A percentile compares a stretch with the other conserved stretches of the same genome.
Evolutionary conservation across 2,113 vertebrate genomes (phyloP).

Genomic region (Synodontis membranacea): DNA sequence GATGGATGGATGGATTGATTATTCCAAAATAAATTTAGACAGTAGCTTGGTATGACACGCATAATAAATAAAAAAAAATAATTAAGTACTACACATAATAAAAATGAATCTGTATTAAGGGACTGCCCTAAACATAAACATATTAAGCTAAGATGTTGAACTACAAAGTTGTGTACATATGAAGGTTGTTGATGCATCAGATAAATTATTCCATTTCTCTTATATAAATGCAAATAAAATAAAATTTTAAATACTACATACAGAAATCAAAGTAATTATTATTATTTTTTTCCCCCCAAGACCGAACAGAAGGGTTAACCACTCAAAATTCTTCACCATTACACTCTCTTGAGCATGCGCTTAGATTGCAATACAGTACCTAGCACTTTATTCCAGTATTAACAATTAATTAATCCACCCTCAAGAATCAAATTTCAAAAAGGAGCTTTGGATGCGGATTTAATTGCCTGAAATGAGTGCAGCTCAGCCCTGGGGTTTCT

Average conservation of each 20-base stretch:
- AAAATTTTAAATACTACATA: background rate
- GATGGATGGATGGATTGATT: too few relatives aligned
- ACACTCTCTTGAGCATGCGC: slow-evolving; percentile 4
- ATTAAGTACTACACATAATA: too few relatives aligned
- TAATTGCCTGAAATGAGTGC: slow-evolving; percentile 56
- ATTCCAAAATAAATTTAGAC: too few relatives aligned
- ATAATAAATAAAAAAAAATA: too few relatives aligned
- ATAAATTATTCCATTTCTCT: too few relatives aligned
- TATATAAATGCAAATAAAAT: background rate
- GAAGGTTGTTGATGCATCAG: too few relatives aligned
- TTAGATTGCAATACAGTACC: slow-evolving; percentile 5
- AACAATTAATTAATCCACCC: slow-evolving; percentile 44
- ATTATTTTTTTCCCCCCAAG: background rate
- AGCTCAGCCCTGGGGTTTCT: slow-evolving; percentile 44
- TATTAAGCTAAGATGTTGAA: too few relatives aligned
- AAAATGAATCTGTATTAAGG: too few relatives aligned
- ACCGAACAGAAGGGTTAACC: background rate
- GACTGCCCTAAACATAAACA: too few relatives aligned
- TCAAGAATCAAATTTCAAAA: slow-evolving; percentile 45
- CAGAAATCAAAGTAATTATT: background rate
- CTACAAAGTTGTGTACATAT: too few relatives aligned
- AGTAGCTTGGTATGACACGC: too few relatives aligned
- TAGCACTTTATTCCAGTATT: slow-evolving; percentile 39
- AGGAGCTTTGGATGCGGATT: slow-evolving; percentile 40
- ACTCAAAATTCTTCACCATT: background rate